A percentile compares a stretch with the other conserved stretches of the same genome.
Evolutionary conservation across 1,140 invertebrate genomes (phyloP).

Genomic region (Lepidurus arcticus): DNA sequence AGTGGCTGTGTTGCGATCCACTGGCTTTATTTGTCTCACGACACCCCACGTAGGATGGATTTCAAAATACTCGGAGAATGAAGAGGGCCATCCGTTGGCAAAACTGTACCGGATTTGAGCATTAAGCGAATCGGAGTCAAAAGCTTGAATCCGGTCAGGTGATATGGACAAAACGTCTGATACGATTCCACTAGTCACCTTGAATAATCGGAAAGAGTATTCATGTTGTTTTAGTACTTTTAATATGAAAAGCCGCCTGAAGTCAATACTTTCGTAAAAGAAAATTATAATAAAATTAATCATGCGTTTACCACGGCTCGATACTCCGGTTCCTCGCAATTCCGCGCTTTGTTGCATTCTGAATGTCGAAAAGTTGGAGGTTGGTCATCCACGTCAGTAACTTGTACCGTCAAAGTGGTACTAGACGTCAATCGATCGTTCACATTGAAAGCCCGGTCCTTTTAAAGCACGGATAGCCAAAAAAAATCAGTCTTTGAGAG

Average conservation of each 20-base stretch:
- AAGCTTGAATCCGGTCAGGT: constrained; percentile 82
- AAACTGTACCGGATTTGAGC: constrained; percentile 73
- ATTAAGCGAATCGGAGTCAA: constrained; percentile 77
- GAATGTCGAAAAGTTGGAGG: constrained; percentile 55
- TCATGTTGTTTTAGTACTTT: not conserved
- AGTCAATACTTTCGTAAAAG: constrained; percentile 51
- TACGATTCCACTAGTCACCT: constrained; percentile 72
- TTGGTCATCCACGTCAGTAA: constrained; percentile 81
- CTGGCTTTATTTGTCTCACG: constrained; percentile 68
- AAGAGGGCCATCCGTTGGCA: constrained; percentile 65
- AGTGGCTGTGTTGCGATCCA: constrained; percentile 69
- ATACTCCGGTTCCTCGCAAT: constrained; percentile 2
- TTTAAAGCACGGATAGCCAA: constrained; percentile 36
- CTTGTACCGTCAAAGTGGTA: constrained; percentile 75
- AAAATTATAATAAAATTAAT: constrained; percentile 49
- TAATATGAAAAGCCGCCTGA: too few relatives aligned
- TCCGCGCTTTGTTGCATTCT: not conserved
- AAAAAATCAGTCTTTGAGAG: not conserved
- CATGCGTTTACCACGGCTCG: constrained; percentile 35
- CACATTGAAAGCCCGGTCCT: constrained; percentile 74
- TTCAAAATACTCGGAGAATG: constrained; percentile 72
- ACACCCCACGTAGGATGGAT: constrained; percentile 73
- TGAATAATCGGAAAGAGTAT: constrained; percentile 32
- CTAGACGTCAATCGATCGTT: constrained; percentile 68
- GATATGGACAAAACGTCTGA: constrained; percentile 71